Percentiles rank a stretch among this genome's conserved stretches.
Conservation (phyloP, 1,140 invertebrate species). For the Papilio xuthus region DNA sequence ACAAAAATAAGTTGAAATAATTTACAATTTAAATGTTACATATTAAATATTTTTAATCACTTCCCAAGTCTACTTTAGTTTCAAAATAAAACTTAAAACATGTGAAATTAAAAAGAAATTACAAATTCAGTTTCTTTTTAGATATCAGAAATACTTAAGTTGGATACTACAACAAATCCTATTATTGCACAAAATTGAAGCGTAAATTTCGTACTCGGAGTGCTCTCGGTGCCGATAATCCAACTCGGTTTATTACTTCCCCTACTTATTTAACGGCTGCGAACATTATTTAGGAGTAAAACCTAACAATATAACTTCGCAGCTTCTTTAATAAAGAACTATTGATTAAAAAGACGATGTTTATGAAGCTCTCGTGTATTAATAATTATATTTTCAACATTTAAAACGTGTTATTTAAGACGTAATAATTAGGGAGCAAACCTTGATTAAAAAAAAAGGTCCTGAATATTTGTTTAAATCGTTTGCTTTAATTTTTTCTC, state of each 20-base stretch:
- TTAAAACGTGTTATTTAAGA: no score
- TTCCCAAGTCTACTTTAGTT: not conserved
- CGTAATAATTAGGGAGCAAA: no score
- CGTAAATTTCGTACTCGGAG: slow-evolving; percentile 13
- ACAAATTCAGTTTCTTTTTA: not conserved
- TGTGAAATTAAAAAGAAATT: not conserved
- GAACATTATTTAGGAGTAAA: slow-evolving; percentile 11
- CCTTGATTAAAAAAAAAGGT: no score
- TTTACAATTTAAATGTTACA: not conserved
- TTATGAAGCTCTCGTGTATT: no score
- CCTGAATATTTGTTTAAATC: no score
- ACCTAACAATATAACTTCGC: not conserved
- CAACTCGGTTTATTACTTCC: slow-evolving; percentile 7
- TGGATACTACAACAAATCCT: not conserved
- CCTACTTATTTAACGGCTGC: not conserved
- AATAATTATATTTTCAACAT: no score
- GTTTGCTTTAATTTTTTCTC: no score
- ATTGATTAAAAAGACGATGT: not conserved
- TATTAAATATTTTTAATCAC: not conserved
- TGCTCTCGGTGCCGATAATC: slow-evolving; percentile 1
- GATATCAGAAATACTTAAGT: not conserved
- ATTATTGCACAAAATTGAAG: slow-evolving; percentile 14
- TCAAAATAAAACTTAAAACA: not conserved
- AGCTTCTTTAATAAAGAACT: slow-evolving; percentile 1
- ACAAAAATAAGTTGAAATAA: not conserved